phyloP scores from a whole-genome alignment of 2,797 vertebrate species.

The Fratercula arctica region DNA sequence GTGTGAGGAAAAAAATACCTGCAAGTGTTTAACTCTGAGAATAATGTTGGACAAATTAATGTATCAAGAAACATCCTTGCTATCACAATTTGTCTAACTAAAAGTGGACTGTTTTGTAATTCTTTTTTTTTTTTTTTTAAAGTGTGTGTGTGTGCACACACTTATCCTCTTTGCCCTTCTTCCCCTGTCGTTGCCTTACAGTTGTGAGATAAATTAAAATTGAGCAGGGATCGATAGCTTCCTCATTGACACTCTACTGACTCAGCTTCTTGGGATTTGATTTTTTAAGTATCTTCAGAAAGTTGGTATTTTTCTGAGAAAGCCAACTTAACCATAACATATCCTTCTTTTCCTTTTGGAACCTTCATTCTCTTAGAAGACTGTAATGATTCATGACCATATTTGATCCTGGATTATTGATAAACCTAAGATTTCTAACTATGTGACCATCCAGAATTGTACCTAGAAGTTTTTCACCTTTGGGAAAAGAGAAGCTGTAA shows the following conservation, averaged over 20 bases:
- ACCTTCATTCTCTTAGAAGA: background rate
- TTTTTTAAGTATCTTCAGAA: background rate
- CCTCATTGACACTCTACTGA: background rate
- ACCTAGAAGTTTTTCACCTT: background rate
- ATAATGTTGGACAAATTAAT: background rate
- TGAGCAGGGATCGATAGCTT: background rate
- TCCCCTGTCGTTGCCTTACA: background rate
- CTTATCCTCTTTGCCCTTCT: background rate
- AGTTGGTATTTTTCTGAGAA: background rate
- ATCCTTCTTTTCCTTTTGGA: background rate
- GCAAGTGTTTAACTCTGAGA: background rate
- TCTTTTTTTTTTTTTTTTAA: background rate
- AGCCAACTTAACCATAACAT: background rate
- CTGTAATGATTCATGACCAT: background rate
- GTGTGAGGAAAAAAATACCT: background rate
- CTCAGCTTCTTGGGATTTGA: background rate
- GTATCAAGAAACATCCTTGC: background rate
- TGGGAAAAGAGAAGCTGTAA: background rate
- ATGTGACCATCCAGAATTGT: background rate
- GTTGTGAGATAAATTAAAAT: background rate
- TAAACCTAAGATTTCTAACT: background rate
- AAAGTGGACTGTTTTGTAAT: background rate
- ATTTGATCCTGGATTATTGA: background rate
- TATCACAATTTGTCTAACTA: background rate
- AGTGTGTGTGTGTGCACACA: accelerated